These are phyloP conservation scores for Stegodyphus mimosarum DNA, from an alignment of 1,140 invertebrate species.

Conservation along the genomic window DNA sequence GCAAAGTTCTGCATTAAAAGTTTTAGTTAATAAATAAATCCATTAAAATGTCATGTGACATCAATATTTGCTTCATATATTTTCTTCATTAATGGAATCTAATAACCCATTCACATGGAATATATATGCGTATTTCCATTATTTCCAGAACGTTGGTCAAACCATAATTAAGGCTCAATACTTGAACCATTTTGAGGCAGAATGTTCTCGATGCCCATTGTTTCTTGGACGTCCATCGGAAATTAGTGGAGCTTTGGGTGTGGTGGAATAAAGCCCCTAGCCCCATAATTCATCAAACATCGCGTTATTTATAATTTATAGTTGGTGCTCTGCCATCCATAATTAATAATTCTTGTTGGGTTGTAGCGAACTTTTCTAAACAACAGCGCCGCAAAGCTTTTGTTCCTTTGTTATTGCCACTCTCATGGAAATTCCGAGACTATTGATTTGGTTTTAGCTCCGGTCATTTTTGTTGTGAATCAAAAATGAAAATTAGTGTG, in stretches of 20 bases:
- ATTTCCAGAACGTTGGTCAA: too few species aligned
- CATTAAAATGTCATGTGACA: too few species aligned
- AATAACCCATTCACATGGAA: too few species aligned
- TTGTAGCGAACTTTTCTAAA: slow-evolving; percentile 40
- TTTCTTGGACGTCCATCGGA: slow-evolving; percentile 32
- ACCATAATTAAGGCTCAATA: neutral
- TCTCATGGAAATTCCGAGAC: neutral
- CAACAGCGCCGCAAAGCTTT: slow-evolving; percentile 13
- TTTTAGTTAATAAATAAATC: too few species aligned
- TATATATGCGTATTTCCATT: too few species aligned
- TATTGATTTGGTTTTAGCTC: slow-evolving; percentile 15
- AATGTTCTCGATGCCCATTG: neutral
- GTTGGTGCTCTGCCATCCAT: slow-evolving; percentile 42
- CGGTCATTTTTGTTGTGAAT: too few species aligned
- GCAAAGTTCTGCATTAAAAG: too few species aligned
- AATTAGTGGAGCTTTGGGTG: slow-evolving; percentile 52
- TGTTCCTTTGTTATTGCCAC: slow-evolving; percentile 15
- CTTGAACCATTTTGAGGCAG: slow-evolving; percentile 9
- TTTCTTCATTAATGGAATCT: too few species aligned
- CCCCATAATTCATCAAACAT: slow-evolving; percentile 34
- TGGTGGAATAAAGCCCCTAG: slow-evolving; percentile 34
- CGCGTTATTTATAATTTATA: slow-evolving; percentile 58
- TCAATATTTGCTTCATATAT: too few species aligned
- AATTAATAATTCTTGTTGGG: slow-evolving; percentile 54
- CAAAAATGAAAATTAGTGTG: too few species aligned